Percentiles rank a stretch among this genome's conserved stretches.
Conservation (phyloP, 2,113 vertebrate genomes). For the Sinocyclocheilus grahami region DNA sequence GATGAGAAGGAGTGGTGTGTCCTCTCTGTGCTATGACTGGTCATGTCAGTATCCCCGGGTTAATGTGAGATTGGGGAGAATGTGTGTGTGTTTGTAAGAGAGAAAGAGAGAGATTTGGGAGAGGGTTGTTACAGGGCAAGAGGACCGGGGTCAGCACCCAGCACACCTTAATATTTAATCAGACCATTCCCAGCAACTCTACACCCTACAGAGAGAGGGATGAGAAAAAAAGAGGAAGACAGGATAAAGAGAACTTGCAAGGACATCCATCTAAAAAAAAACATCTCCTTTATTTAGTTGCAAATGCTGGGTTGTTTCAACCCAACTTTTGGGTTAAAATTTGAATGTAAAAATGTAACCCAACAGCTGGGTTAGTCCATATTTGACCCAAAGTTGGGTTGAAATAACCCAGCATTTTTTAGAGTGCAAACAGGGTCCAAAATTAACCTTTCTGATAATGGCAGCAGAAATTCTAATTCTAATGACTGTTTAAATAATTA, state of each 20-base stretch:
- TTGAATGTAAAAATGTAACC: too few species aligned
- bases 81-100: background rate
- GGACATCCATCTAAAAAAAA: constrained; percentile 7
- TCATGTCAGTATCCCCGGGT: constrained; percentile 45
- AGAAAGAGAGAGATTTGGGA: background rate
- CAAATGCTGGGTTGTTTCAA: background rate
- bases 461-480: too few species aligned
- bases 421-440: background rate
- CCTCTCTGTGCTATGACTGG: too few species aligned
- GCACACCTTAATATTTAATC: constrained; percentile 55
- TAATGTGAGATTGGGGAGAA: constrained; percentile 7
- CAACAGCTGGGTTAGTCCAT: too few species aligned
- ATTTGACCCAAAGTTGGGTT: too few species aligned
- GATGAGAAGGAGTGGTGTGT: too few species aligned
- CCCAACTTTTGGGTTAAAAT: too few species aligned
- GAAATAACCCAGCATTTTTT: too few species aligned
- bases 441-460: background rate
- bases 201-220: constrained; percentile 19
- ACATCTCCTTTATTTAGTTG: constrained; percentile 13
- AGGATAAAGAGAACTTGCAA: constrained; percentile 7
- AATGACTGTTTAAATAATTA: too few species aligned
- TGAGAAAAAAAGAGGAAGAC: background rate
- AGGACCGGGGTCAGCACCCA: constrained; percentile 8
- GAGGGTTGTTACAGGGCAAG: constrained; percentile 26
- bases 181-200: constrained; percentile 42